phyloP scores from a whole-genome alignment of 2,113 vertebrate genomes.

The Melanostigma gelatinosum region DNA sequence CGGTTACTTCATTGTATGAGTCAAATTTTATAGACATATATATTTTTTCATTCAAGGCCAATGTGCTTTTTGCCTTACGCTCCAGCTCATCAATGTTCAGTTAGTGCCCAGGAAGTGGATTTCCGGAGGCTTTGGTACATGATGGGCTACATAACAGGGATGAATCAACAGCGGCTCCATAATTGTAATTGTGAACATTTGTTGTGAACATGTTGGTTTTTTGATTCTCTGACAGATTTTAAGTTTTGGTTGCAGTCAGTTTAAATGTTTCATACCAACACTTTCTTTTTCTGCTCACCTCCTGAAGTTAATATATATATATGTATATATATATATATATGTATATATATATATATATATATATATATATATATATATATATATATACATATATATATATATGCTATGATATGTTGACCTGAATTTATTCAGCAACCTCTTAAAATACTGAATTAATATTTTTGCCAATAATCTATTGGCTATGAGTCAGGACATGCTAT shows the following conservation, averaged over 20 bases:
- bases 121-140: neutral
- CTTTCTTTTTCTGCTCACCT: neutral
- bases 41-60: neutral
- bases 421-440: conserved; percentile 13
- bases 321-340: neutral
- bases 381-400: neutral
- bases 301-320: neutral
- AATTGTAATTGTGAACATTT: conserved; percentile 11
- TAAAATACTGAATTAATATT: conserved; percentile 19
- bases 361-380: too few relatives aligned
- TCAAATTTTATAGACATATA: conserved; percentile 1
- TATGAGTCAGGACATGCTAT: conserved; percentile 11
- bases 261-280: conserved; percentile 3
- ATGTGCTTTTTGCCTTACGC: too few relatives aligned
- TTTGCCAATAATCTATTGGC: conserved; percentile 20
- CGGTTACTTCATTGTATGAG: conserved; percentile 8
- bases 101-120: neutral
- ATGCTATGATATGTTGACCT: neutral
- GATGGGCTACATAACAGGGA: neutral
- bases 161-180: neutral
- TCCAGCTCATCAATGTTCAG: neutral
- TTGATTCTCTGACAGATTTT: neutral
- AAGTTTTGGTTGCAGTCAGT: neutral
- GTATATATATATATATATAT: too few relatives aligned
- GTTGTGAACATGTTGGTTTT: neutral